phyloP scores from a whole-genome alignment of 2,797 vertebrate species.

The Xerus rutilus region DNA sequence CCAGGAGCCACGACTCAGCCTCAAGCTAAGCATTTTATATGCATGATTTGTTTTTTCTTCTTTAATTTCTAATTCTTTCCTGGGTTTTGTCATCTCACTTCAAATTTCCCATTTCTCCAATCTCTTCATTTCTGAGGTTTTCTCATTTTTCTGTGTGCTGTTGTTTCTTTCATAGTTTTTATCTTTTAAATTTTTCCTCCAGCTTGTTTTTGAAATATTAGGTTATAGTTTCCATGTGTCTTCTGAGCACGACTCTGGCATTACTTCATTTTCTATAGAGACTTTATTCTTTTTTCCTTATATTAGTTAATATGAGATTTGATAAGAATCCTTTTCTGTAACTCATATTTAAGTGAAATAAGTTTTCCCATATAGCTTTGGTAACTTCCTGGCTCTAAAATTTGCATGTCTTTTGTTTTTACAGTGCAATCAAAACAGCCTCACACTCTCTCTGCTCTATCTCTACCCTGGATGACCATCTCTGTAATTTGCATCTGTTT shows the following conservation, averaged over 20 bases:
- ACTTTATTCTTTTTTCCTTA: neutral
- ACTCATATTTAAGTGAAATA: neutral
- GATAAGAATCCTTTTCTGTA: neutral
- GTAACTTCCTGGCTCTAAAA: neutral
- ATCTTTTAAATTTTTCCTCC: neutral
- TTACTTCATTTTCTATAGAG: neutral
- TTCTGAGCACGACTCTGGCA: neutral
- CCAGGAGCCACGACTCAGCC: no score
- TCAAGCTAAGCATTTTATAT: neutral
- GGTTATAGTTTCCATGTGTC: neutral
- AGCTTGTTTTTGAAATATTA: neutral
- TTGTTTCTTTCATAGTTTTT: neutral
- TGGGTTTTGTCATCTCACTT: neutral
- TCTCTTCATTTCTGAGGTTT: constrained; percentile 28
- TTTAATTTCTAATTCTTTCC: neutral
- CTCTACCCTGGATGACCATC: neutral
- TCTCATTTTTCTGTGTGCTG: neutral
- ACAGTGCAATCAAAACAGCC: neutral
- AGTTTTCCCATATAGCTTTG: neutral
- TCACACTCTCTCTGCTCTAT: neutral
- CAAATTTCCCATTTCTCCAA: constrained; percentile 3
- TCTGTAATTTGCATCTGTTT: neutral
- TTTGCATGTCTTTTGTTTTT: neutral
- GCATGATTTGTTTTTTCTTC: neutral
- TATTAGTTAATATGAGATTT: neutral